These are phyloP conservation scores for Muscidifurax raptorellus DNA, from an alignment of 1,140 invertebrate genomes.

Conservation along the genomic window DNA sequence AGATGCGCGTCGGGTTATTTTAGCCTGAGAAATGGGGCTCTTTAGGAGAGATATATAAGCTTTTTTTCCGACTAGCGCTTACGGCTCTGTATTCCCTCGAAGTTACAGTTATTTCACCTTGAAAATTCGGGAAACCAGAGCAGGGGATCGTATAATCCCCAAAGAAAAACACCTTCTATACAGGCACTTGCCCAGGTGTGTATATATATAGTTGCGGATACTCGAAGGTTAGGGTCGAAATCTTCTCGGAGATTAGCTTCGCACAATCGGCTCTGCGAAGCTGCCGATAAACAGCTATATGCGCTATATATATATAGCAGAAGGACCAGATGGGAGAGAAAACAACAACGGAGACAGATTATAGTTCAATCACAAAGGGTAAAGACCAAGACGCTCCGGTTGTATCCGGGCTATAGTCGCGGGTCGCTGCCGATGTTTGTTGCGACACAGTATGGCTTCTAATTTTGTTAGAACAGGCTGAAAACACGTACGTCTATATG, in stretches of 20 bases:
- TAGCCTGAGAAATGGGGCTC: neutral
- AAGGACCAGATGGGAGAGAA: neutral
- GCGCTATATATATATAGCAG: neutral
- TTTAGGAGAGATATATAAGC: neutral
- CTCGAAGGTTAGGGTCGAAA: neutral
- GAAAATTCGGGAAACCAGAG: neutral
- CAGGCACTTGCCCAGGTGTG: too few relatives aligned
- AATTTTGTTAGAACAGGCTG: too few relatives aligned
- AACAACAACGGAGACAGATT: neutral
- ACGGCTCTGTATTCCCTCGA: too few relatives aligned
- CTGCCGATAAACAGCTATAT: neutral
- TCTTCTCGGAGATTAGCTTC: neutral
- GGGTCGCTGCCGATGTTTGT: neutral
- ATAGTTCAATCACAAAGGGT: neutral
- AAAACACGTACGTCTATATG: neutral
- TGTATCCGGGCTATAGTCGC: conserved; percentile 19
- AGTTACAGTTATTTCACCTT: too few relatives aligned
- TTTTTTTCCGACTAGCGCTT: too few relatives aligned
- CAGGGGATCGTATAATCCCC: neutral
- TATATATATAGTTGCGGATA: too few relatives aligned
- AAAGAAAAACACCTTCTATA: neutral
- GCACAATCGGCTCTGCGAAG: neutral
- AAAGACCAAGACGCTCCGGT: neutral
- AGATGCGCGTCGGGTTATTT: neutral
- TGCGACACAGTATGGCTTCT: neutral